Conservation (phyloP, 2,888 invertebrate species). For the Dryobotodes eremita region DNA sequence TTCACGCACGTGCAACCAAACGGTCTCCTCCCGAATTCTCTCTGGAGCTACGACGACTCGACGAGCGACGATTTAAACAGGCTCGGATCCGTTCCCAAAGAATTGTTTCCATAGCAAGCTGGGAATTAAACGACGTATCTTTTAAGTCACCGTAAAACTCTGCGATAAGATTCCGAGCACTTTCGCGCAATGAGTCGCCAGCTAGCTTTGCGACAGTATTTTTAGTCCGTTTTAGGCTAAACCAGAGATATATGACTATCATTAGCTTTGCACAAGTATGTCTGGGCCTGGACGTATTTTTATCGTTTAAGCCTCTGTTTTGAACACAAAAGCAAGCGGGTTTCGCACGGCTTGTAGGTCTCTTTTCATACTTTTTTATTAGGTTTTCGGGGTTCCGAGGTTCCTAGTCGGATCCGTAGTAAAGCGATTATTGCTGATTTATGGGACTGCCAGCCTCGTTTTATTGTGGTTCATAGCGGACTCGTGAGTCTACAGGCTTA, state of each 20-base stretch:
- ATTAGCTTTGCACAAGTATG: conserved; percentile 61
- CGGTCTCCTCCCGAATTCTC: conserved; percentile 42
- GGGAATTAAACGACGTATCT: conserved; percentile 67
- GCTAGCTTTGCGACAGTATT: conserved; percentile 56
- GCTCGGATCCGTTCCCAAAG: conserved; percentile 43
- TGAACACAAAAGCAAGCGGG: conserved; percentile 53
- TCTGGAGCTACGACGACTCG: conserved; percentile 41
- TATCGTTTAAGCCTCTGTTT: conserved; percentile 61
- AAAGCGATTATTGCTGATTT: conserved; percentile 68
- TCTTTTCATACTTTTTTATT: conserved; percentile 67
- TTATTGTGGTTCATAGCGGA: conserved; percentile 57
- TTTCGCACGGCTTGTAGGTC: conserved; percentile 51
- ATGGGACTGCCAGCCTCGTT: conserved; percentile 57
- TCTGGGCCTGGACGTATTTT: conserved; percentile 50
- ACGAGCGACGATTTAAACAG: conserved; percentile 55
- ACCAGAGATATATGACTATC: conserved; percentile 57
- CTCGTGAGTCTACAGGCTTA: conserved; percentile 50
- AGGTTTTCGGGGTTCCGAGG: conserved; percentile 53
- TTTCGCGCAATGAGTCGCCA: conserved; percentile 57
- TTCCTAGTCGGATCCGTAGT: conserved; percentile 56
- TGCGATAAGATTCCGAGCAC: conserved; percentile 61
- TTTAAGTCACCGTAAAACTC: conserved; percentile 61
- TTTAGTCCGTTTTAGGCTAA: conserved; percentile 62
- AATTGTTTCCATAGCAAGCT: conserved; percentile 63
- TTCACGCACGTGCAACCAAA: conserved; percentile 64